Conservation (phyloP, 2,888 invertebrate species). For the Tubiluchus corallicola region DNA sequence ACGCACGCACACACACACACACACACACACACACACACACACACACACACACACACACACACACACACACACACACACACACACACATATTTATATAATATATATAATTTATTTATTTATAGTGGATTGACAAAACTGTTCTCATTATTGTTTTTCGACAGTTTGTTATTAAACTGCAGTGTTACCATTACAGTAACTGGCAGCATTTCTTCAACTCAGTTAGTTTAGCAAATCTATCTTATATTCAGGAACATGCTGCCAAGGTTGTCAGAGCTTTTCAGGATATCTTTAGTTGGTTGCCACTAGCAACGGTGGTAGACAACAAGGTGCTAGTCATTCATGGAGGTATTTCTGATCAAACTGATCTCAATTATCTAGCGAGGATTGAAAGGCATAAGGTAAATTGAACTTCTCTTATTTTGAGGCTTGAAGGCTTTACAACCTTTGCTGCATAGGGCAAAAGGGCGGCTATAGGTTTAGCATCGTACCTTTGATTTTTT, state of each 20-base stretch:
- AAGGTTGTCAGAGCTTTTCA: conserved; percentile 61
- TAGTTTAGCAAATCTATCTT: not conserved
- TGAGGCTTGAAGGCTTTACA: not conserved
- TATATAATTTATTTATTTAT: too few relatives aligned
- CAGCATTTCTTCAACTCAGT: conserved; percentile 5
- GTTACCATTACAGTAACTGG: conserved; percentile 1
- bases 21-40: conserved; percentile 3
- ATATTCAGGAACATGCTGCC: conserved; percentile 22
- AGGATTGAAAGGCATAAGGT: conserved; percentile 69
- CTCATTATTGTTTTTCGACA: not conserved
- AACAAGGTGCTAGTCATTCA: conserved; percentile 74
- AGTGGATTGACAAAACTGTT: too few relatives aligned
- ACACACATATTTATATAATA: not conserved
- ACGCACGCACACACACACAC: conserved; percentile 3
- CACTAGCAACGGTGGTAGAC: conserved; percentile 72
- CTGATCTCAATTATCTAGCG: conserved; percentile 57
- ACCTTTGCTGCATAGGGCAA: not conserved
- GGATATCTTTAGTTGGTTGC: conserved; percentile 77
- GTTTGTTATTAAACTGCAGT: not conserved
- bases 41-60: not conserved
- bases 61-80: conserved; percentile 1
- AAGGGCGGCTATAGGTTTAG: too few relatives aligned
- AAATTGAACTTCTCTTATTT: conserved; percentile 14
- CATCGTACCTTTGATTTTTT: too few relatives aligned
- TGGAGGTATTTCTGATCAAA: conserved; percentile 75